These are phyloP conservation scores for Endotricha flammealis DNA, from an alignment of 2,888 invertebrate genomes.

Conservation along the genomic window DNA sequence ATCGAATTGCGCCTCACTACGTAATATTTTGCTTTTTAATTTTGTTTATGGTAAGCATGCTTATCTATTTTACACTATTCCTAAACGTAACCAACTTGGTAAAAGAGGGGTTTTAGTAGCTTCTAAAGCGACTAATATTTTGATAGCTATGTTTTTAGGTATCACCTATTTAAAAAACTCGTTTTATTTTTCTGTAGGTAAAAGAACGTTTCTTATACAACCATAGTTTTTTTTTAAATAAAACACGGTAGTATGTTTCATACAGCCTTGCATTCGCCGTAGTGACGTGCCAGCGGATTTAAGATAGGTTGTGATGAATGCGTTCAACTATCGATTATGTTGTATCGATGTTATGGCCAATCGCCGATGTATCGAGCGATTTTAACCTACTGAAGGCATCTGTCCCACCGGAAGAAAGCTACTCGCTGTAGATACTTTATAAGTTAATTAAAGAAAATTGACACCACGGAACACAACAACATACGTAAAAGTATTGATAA, in stretches of 20 bases:
- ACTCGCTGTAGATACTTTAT: too few relatives aligned
- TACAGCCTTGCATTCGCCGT: conserved; percentile 7
- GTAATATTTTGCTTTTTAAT: conserved; percentile 11
- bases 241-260: background rate
- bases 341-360: conserved; percentile 17
- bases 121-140: too few relatives aligned
- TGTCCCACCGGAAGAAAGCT: too few relatives aligned
- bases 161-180: background rate
- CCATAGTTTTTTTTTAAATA: background rate
- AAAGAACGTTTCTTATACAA: conserved; percentile 1
- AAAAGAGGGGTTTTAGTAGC: background rate
- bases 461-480: too few relatives aligned
- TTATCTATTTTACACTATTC: too few relatives aligned
- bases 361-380: background rate
- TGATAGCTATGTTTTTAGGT: background rate
- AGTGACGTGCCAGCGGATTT: conserved; percentile 15
- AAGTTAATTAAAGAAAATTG: too few relatives aligned
- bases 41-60: too few relatives aligned
- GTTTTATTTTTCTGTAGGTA: conserved; percentile 1
- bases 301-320: conserved; percentile 17
- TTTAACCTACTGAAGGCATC: conserved; percentile 3
- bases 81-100: too few relatives aligned
- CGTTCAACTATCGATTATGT: too few relatives aligned
- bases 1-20: conserved; percentile 13
- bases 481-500: too few relatives aligned